Evolutionary conservation across 2,797 vertebrate species (phyloP), one percentile per base, ranked within the genome.

Genomic region (Cuniculus paca): DNA sequence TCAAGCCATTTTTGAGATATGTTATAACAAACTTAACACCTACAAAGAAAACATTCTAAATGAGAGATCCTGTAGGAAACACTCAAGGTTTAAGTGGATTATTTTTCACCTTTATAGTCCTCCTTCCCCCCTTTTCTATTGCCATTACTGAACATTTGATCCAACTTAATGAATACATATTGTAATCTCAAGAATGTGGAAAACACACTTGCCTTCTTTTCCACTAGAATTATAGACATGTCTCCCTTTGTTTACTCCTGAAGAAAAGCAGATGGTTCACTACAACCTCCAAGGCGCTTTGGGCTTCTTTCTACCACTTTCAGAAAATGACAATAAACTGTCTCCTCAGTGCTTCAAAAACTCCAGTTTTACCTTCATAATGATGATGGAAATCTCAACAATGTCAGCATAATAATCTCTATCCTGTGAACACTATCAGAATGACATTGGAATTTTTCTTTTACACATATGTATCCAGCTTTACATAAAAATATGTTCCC

Each of bases 401-500:
- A 31, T 6, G 1, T 12, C 39, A 63, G 78, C 31, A 19, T 88
- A 52, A 78, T 85, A 39, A 89, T 42, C 54, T 58, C 17, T 79
- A 52, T 70, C 60, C 60, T 86, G 52, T 60, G 42, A 80, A 80
- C 0, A 11, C 9, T 70, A 42, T 74, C 31, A 20, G 83, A 89
- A 75, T 24, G 58, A 48, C 0, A 19, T 28, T 11, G 19, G n/a
- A 28, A 50, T 77, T 45, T 75, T 75, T 68, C 28, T 90, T 90
- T 91, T 52, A 87, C 52, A 34, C 31, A n/a, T 77, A 42, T 14
- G 13, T 42, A 92, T 26, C 52, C n/a, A 92, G 58, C 54, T 90
- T 92, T 92, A 90, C 72, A 90, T 82, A 63, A 14, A 92, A 93
- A 58, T 63, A 91, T 52, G 42, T 77, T 36, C 77, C 86, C n/a